A percentile compares a stretch with the other conserved stretches of the same genome.
These are phyloP conservation scores for Sphaerolaimus hirsutus DNA, from an alignment of 2,888 invertebrate species.

Conservation along the genomic window DNA sequence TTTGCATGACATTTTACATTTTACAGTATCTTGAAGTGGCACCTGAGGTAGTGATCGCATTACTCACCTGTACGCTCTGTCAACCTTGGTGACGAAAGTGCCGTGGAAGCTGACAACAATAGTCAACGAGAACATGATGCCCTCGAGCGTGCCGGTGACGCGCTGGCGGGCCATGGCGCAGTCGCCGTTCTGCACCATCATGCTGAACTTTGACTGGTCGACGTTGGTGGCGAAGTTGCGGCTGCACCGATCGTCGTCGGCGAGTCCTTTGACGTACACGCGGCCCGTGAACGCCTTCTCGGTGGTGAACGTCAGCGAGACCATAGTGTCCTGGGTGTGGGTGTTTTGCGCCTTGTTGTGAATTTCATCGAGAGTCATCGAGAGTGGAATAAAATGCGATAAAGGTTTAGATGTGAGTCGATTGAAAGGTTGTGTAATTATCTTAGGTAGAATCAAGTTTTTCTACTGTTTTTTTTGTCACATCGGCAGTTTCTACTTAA, in stretches of 20 bases:
- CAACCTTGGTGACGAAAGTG: conserved; percentile 13
- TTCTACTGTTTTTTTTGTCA: too few species aligned
- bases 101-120: conserved; percentile 21
- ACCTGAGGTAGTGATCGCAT: too few species aligned
- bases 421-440: too few species aligned
- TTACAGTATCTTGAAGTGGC: too few species aligned
- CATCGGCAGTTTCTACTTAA: too few species aligned
- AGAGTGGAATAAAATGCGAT: too few species aligned
- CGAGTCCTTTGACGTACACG: conserved; percentile 13
- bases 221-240: conserved; percentile 16
- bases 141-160: conserved; percentile 17
- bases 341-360: too few species aligned
- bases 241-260: conserved; percentile 17
- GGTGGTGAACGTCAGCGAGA: conserved; percentile 18
- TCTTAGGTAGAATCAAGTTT: too few species aligned
- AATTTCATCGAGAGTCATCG: too few species aligned
- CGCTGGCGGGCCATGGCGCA: conserved; percentile 18
- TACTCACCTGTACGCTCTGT: too few species aligned
- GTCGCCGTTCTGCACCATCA: conserved; percentile 18
- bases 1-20: too few species aligned
- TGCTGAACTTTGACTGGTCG: conserved; percentile 14
- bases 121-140: conserved; percentile 18
- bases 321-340: conserved; percentile 16
- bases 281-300: conserved; percentile 20
- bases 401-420: too few species aligned